phyloP scores from a whole-genome alignment of 2,888 invertebrate genomes.

The Exocentrus adspersus region DNA sequence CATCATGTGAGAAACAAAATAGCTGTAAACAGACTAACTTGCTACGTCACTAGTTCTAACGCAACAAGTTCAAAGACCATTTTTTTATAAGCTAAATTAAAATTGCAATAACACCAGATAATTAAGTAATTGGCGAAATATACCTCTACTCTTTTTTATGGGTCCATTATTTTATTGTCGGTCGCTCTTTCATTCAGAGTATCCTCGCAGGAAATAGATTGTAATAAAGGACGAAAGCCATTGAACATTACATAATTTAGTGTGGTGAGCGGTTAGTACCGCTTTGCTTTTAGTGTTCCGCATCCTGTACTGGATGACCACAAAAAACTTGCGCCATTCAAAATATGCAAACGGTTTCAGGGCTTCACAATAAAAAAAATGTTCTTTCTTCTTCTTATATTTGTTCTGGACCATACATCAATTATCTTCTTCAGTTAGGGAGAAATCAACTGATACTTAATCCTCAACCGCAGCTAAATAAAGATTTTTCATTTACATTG shows the following conservation, averaged over 20 bases:
- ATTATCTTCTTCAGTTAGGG: too few species aligned
- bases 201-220: background rate
- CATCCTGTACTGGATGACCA: background rate
- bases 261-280: background rate
- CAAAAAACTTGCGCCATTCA: too few species aligned
- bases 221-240: background rate
- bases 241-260: background rate
- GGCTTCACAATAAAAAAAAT: too few species aligned
- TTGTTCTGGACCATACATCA: too few species aligned
- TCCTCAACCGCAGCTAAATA: too few species aligned
- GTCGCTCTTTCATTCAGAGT: background rate
- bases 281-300: too few species aligned
- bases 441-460: too few species aligned
- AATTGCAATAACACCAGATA: conserved; percentile 1
- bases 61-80: conserved; percentile 20
- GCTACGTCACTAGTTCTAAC: background rate
- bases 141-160: background rate
- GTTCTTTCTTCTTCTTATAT: too few species aligned
- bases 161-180: background rate
- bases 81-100: conserved; percentile 19
- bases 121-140: conserved; percentile 13
- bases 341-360: too few species aligned
- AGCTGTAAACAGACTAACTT: background rate
- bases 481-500: too few species aligned
- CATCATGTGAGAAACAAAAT: background rate